Evolutionary conservation across 2,797 vertebrate genomes (phyloP), one percentile per base, ranked within the genome.

Genomic region (Chrysocyon brachyurus): DNA sequence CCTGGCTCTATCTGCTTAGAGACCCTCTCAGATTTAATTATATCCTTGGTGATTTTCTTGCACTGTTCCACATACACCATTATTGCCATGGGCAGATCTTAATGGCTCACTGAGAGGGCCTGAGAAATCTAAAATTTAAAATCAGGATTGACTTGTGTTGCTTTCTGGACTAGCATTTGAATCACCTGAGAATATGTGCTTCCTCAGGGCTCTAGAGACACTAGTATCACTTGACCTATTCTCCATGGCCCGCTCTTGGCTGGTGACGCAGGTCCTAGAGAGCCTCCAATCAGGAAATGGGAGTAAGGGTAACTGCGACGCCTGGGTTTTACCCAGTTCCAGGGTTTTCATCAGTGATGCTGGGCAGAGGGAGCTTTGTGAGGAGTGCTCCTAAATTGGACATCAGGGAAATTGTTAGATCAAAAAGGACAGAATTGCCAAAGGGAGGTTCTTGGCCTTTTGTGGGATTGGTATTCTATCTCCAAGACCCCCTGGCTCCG

Each of bases 91-190:
- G 15, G 7, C 31, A 79, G 31, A 9, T 66, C 19, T 92, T 70
- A 73, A 81, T 7, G 40, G 10, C 22, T 93, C 28, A 28, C 5
- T 89, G 36, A 61, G 6, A 28, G 64, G 31, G 49, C 10, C 33
- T 33, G 11, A 86, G 49, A 84, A 78, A 57, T 87, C 70, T 63
- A 77, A 77, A 91, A 33, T 26, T 46, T 46, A 46, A 46, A 46
- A 46, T 46, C 31, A 79, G 24, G 28, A 82, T 66, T 94, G 10
- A 28, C 5, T 5, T 70, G 22, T 56, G 4, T 86, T 95, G 26
- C 33, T 78, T 95, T 96, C 49, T 93, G 73, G n/a, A 54, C 4
- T 28, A 82, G 54, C 16, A 93, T 70, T 96, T 21, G 9, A 96
- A 75, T 92, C 19, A 21, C 6, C 6, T 36, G 15, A 12, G 22